Conservation (phyloP, 2,113 vertebrate genomes). For the Sprattus sprattus region DNA sequence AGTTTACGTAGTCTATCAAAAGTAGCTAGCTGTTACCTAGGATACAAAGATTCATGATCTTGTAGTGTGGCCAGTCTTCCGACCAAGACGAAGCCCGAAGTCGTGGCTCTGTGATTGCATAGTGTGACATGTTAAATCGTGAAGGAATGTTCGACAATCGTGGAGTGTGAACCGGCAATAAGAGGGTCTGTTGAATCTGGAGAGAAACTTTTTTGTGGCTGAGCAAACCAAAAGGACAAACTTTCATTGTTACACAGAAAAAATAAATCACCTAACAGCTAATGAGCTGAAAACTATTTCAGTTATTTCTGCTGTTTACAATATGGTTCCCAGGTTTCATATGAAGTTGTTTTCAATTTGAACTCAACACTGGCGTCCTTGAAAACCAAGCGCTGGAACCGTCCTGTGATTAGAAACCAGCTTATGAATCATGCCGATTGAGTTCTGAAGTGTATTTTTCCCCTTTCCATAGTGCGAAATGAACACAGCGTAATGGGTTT, state of each 20-base stretch:
- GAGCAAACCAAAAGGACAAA: neutral
- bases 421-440: constrained; percentile 49
- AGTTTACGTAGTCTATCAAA: too few relatives aligned
- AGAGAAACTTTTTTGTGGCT: too few relatives aligned
- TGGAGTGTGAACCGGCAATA: too few relatives aligned
- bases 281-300: neutral
- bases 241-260: neutral
- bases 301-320: neutral
- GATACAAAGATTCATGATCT: too few relatives aligned
- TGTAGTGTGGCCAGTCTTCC: too few relatives aligned
- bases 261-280: neutral
- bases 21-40: too few relatives aligned
- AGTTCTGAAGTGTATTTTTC: constrained; percentile 41
- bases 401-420: constrained; percentile 40
- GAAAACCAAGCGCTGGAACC: constrained; percentile 35
- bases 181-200: too few relatives aligned
- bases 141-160: too few relatives aligned
- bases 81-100: too few relatives aligned
- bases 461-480: constrained; percentile 38
- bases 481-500: constrained; percentile 46
- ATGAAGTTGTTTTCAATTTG: constrained; percentile 36
- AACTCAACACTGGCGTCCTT: constrained; percentile 34
- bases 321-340: constrained; percentile 5
- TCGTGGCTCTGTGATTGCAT: too few relatives aligned
- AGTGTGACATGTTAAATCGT: too few relatives aligned